Evolutionary conservation across 2,888 invertebrate species (phyloP).

Genomic region (Apotomis capreana): DNA sequence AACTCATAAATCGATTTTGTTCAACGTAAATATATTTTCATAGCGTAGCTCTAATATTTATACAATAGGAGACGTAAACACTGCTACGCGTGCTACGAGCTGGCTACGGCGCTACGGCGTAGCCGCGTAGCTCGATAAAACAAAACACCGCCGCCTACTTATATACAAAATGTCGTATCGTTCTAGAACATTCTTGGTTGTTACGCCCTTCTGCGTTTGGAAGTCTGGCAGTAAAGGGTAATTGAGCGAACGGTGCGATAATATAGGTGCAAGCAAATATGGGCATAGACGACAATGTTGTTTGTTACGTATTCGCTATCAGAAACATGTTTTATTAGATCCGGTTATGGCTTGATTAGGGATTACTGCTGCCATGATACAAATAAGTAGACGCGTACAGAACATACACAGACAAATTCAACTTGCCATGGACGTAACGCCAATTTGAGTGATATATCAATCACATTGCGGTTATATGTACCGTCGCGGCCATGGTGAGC

Average conservation of each 20-base stretch:
- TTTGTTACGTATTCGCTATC: not conserved
- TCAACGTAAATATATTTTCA: no score
- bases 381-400: no score
- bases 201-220: not conserved
- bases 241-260: slow-evolving; percentile 14
- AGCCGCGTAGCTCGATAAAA: slow-evolving; percentile 36
- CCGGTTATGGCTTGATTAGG: not conserved
- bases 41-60: not conserved
- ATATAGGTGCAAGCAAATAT: slow-evolving; percentile 13
- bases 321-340: not conserved
- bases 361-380: not conserved
- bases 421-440: no score
- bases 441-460: no score
- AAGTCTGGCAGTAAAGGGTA: slow-evolving; percentile 10
- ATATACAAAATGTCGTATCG: not conserved
- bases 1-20: no score
- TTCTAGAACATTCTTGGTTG: not conserved
- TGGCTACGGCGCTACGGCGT: slow-evolving; percentile 13
- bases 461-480: no score
- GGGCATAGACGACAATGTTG: slow-evolving; percentile 14
- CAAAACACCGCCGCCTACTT: slow-evolving; percentile 2
- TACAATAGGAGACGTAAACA: not conserved
- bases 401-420: no score
- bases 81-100: slow-evolving; percentile 18
- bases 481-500: no score